phyloP scores from a whole-genome alignment of 2,113 vertebrate species.

The Axis porcinus region DNA sequence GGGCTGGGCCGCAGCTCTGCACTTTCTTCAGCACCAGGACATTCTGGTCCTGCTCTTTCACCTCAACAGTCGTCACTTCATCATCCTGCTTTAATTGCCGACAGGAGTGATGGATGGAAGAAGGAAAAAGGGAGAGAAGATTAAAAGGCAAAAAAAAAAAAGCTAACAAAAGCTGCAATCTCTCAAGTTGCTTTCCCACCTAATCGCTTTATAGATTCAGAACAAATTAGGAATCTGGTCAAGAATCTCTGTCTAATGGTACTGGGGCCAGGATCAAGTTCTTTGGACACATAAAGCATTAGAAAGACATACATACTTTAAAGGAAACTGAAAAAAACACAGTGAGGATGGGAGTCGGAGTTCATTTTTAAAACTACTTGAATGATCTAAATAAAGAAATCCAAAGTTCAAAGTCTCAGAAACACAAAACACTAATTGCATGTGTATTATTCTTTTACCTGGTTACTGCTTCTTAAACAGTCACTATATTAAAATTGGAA shows the following conservation, averaged over 20 bases:
- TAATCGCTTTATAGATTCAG: conserved; percentile 40
- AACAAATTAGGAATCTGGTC: conserved; percentile 35
- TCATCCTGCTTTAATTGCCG: conserved; percentile 82
- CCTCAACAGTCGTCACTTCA: conserved; percentile 85
- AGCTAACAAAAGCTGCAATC: conserved; percentile 46
- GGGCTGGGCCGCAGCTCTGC: conserved; percentile 88
- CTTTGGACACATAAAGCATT: not conserved
- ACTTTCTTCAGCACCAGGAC: conserved; percentile 92
- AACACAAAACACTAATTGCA: not conserved
- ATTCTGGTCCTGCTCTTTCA: conserved; percentile 86
- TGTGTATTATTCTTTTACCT: not conserved
- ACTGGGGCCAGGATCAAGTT: not conserved
- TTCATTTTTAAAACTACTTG: not conserved
- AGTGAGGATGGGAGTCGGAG: not conserved
- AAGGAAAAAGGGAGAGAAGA: conserved; percentile 33
- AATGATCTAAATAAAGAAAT: not conserved
- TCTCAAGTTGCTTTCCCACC: not conserved
- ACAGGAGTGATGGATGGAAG: not conserved
- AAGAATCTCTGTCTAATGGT: not conserved
- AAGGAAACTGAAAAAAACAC: not conserved
- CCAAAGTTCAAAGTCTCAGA: not conserved
- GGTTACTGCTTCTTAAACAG: not conserved
- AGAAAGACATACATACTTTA: not conserved
- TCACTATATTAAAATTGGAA: not conserved
- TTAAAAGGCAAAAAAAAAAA: not conserved